Evolutionary conservation across 2,797 vertebrate genomes (phyloP).

Genomic region (Oreochromis mossambicus): DNA sequence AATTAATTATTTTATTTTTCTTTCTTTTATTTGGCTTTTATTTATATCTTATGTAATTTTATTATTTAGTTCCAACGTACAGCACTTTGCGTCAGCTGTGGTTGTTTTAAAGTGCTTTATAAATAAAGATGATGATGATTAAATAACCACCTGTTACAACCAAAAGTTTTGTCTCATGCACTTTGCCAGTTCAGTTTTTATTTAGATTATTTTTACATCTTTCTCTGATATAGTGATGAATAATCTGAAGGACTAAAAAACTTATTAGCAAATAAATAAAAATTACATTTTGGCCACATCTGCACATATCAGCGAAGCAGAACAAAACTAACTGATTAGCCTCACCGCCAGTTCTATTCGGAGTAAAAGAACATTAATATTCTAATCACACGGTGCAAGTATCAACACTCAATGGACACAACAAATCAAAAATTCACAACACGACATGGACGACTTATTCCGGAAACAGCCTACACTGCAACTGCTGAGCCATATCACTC

Average conservation of each 20-base stretch:
- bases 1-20: too few species aligned
- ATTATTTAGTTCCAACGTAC: too few species aligned
- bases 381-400: not conserved
- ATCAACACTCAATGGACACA: not conserved
- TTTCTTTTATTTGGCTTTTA: too few species aligned
- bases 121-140: not conserved
- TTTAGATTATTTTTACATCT: not conserved
- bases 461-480: not conserved
- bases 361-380: not conserved
- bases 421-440: not conserved
- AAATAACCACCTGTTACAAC: not conserved
- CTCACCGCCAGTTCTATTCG: not conserved
- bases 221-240: not conserved
- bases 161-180: not conserved
- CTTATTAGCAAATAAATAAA: not conserved
- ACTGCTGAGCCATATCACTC: not conserved
- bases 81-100: fast-evolving
- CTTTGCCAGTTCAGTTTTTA: not conserved
- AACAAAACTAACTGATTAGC: not conserved
- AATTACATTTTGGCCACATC: not conserved
- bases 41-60: too few species aligned
- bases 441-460: not conserved
- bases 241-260: not conserved
- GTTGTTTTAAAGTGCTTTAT: too few species aligned
- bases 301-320: not conserved